Conservation (phyloP, 2,113 vertebrate genomes). For the Notothenia coriiceps region DNA sequence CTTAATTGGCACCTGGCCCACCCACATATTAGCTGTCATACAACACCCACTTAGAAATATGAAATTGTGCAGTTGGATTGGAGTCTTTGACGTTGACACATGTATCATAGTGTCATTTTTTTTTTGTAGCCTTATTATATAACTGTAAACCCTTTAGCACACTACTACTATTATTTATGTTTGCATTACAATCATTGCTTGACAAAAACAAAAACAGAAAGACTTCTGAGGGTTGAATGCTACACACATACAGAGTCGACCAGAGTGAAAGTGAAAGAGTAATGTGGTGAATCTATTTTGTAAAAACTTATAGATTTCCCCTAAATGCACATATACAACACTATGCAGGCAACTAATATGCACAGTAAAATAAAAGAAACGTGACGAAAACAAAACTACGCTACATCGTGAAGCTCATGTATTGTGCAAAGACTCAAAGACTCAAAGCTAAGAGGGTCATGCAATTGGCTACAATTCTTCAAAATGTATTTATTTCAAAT, state of each 20-base stretch:
- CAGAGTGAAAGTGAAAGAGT: constrained; percentile 68
- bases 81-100: too few species aligned
- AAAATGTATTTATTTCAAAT: neutral
- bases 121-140: too few species aligned
- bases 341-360: too few species aligned
- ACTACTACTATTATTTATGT: too few species aligned
- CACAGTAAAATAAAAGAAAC: neutral
- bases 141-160: too few species aligned
- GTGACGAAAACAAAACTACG: constrained; percentile 5
- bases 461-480: neutral
- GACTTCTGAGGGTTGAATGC: neutral
- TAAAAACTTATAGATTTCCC: constrained; percentile 47
- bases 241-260: constrained; percentile 6
- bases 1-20: neutral
- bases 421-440: constrained; percentile 17
- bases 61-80: too few species aligned
- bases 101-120: too few species aligned
- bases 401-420: neutral
- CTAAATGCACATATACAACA: constrained; percentile 15
- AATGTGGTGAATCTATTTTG: constrained; percentile 48
- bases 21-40: neutral
- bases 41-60: neutral
- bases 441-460: neutral
- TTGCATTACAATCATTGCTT: neutral
- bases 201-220: constrained; percentile 53